Percentiles rank a stretch among this genome's conserved stretches.
Evolutionary conservation across 2,113 vertebrate genomes (phyloP).

Genomic region (Chaetorhynchus papuensis): DNA sequence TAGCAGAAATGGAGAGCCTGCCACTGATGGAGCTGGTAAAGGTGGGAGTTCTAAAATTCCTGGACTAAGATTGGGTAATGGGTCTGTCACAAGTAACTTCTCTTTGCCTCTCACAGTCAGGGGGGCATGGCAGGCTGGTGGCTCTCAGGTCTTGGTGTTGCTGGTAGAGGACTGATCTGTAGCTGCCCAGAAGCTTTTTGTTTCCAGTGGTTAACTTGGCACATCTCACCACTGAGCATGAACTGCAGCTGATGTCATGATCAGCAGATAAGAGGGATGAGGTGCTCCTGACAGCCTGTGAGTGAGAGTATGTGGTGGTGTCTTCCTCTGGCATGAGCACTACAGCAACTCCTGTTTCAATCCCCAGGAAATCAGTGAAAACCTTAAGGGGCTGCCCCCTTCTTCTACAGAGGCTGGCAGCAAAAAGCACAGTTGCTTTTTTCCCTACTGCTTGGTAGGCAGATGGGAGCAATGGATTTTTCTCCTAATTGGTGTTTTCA

Average conservation of each 20-base stretch:
- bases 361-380: not conserved
- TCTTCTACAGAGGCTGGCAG: not conserved
- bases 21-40: not conserved
- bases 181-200: not conserved
- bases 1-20: not conserved
- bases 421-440: not conserved
- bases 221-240: not conserved
- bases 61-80: not conserved
- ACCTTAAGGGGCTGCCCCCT: not conserved
- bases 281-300: not conserved
- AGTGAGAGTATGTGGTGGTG: not conserved
- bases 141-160: not conserved
- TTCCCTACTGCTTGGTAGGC: not conserved
- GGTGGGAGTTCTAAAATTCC: not conserved
- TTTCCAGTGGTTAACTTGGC: not conserved
- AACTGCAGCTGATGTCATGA: not conserved
- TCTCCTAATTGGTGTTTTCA: not conserved
- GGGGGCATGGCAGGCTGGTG: not conserved
- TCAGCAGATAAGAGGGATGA: not conserved
- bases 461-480: not conserved
- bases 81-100: not conserved
- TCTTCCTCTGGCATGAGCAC: not conserved
- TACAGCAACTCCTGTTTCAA: not conserved
- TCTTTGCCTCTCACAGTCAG: accelerated
- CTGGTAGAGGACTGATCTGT: not conserved